Conservation (phyloP, 2,888 invertebrate species). For the Torymus tubicola region DNA sequence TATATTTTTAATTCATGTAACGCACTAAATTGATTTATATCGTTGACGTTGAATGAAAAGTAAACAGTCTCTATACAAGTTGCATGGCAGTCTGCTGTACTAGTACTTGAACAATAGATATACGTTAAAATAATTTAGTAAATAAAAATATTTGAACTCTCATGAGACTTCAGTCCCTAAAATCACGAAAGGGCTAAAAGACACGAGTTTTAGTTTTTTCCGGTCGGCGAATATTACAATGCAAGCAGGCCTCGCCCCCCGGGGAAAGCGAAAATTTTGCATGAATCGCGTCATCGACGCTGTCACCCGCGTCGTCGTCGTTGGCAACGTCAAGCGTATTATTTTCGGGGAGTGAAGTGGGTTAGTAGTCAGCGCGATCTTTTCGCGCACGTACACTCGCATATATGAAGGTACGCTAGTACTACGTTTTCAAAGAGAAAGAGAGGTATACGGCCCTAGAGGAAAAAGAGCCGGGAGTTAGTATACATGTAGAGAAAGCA, state of each 20-base stretch:
- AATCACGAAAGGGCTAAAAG: too few species aligned
- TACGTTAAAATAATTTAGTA: too few species aligned
- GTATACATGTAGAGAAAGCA: background rate
- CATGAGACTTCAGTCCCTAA: too few species aligned
- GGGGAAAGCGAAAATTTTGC: conserved; percentile 32
- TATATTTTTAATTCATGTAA: background rate
- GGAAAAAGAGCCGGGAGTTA: conserved; percentile 9
- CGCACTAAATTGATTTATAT: background rate
- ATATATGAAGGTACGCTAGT: background rate
- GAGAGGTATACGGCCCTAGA: background rate
- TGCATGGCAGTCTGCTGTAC: too few species aligned
- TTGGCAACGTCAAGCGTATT: conserved; percentile 56
- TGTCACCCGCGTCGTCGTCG: background rate
- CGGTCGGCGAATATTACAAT: too few species aligned
- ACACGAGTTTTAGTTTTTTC: too few species aligned
- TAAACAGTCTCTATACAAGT: too few species aligned
- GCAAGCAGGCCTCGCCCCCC: too few species aligned
- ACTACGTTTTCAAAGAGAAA: background rate
- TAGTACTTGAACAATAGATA: too few species aligned
- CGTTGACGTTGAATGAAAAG: too few species aligned
- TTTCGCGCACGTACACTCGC: background rate
- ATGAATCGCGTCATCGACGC: conserved; percentile 5
- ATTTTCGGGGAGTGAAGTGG: conserved; percentile 68
- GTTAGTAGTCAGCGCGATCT: conserved; percentile 65
- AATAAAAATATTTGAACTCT: too few species aligned